Percentiles rank a stretch among this genome's conserved stretches.
These are phyloP conservation scores for Zapus hudsonius DNA, from an alignment of 2,113 vertebrate species.

Conservation along the genomic window DNA sequence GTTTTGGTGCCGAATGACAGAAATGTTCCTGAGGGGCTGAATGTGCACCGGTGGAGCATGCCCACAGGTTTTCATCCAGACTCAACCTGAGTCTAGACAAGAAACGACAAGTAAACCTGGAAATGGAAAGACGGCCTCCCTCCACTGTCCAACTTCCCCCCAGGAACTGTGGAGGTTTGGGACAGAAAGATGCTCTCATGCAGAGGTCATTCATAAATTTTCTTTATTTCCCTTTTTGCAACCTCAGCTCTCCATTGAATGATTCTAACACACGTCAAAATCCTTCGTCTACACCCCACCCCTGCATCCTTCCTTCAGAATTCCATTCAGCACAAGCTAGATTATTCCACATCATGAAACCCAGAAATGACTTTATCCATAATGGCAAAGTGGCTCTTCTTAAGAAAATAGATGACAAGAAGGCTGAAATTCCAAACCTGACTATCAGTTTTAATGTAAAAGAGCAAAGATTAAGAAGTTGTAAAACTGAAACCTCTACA, in stretches of 20 bases:
- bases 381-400: neutral
- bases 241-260: neutral
- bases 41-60: neutral
- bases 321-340: neutral
- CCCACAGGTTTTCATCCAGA: neutral
- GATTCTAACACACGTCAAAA: neutral
- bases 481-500: neutral
- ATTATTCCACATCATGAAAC: neutral
- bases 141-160: neutral
- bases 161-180: neutral
- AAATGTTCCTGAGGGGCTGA: neutral
- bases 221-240: neutral
- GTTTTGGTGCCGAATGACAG: neutral
- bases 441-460: neutral
- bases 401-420: neutral
- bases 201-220: neutral
- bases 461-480: neutral
- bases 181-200: neutral
- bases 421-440: neutral
- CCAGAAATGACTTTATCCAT: neutral
- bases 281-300: neutral
- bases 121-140: neutral
- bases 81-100: neutral
- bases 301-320: neutral
- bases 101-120: neutral